Evolutionary conservation across 1,140 invertebrate species (phyloP).

Genomic region (Chironomus tepperi): DNA sequence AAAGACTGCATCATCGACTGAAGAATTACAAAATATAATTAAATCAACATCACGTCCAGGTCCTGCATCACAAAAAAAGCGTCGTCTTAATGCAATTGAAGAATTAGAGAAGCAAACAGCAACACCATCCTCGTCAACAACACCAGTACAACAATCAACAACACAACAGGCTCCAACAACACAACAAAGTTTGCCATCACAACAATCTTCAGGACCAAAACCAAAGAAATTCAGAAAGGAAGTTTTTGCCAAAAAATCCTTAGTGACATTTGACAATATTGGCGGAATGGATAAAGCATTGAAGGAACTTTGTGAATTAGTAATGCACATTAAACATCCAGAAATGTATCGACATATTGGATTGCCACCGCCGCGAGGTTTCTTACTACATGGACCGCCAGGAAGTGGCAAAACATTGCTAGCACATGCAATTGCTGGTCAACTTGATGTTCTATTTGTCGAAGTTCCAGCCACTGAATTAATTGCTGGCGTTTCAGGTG

Average conservation of each 20-base stretch:
- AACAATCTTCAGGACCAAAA: conserved; percentile 20
- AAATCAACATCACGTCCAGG: not conserved
- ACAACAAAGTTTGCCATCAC: not conserved
- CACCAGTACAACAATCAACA: not conserved
- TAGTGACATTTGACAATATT: conserved; percentile 61
- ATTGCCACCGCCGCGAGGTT: conserved; percentile 70
- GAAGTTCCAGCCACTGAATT: conserved; percentile 85
- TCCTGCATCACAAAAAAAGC: conserved; percentile 1
- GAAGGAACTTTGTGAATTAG: conserved; percentile 67
- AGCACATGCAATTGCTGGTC: conserved; percentile 86
- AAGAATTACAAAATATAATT: conserved; percentile 19
- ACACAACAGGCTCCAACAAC: not conserved
- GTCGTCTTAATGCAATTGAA: not conserved
- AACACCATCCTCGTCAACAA: not conserved
- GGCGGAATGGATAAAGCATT: conserved; percentile 63
- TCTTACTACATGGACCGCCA: conserved; percentile 83
- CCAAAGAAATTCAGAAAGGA: conserved; percentile 38
- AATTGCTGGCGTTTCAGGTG: conserved; percentile 89
- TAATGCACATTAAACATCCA: conserved; percentile 76
- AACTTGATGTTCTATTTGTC: conserved; percentile 64
- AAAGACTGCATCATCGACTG: conserved; percentile 25
- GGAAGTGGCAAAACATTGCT: conserved; percentile 90
- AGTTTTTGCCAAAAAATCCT: conserved; percentile 35
- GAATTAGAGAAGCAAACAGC: not conserved
- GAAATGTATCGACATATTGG: conserved; percentile 72